Conservation (phyloP, 1,140 invertebrate genomes). For the Drosophila subpulchrella region DNA sequence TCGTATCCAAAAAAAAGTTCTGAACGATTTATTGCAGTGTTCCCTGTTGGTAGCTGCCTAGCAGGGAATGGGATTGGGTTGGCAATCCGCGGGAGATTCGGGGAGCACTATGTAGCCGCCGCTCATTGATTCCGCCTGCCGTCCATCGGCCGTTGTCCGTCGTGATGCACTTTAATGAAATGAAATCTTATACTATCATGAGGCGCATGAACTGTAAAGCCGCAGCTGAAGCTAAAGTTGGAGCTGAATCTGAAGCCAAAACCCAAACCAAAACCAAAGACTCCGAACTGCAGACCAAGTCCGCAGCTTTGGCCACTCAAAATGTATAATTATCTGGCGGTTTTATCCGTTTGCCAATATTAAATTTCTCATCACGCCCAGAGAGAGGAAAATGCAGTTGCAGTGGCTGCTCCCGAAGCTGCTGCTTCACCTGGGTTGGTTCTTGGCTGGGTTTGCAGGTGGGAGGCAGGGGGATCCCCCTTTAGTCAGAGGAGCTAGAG, state of each 20-base stretch:
- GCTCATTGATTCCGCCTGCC: constrained; percentile 76
- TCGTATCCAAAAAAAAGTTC: too few species aligned
- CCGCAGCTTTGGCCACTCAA: constrained; percentile 70
- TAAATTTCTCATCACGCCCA: constrained; percentile 83
- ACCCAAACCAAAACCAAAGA: constrained; percentile 30
- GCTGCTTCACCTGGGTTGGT: constrained; percentile 18
- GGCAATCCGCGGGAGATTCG: constrained; percentile 2
- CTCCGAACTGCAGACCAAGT: constrained; percentile 31
- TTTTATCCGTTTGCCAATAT: constrained; percentile 83
- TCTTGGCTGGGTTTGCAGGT: constrained; percentile 9
- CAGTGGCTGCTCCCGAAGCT: constrained; percentile 23
- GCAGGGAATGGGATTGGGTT: constrained; percentile 33
- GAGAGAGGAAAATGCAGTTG: constrained; percentile 48
- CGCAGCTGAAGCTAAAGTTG: constrained; percentile 24
- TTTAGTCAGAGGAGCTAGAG: constrained; percentile 16
- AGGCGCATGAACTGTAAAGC: constrained; percentile 65
- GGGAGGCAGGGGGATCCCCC: constrained; percentile 9
- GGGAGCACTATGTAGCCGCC: constrained; percentile 54
- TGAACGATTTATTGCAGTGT: constrained; percentile 2
- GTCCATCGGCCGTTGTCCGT: constrained; percentile 62
- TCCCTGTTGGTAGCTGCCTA: constrained; percentile 42
- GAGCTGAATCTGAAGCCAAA: constrained; percentile 6
- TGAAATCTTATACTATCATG: constrained; percentile 83
- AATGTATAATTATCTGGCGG: constrained; percentile 83
- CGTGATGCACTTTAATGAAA: constrained; percentile 83